Base-by-base conservation (phyloP, 2,113 vertebrate genomes). In the Egretta garzetta region DNA sequence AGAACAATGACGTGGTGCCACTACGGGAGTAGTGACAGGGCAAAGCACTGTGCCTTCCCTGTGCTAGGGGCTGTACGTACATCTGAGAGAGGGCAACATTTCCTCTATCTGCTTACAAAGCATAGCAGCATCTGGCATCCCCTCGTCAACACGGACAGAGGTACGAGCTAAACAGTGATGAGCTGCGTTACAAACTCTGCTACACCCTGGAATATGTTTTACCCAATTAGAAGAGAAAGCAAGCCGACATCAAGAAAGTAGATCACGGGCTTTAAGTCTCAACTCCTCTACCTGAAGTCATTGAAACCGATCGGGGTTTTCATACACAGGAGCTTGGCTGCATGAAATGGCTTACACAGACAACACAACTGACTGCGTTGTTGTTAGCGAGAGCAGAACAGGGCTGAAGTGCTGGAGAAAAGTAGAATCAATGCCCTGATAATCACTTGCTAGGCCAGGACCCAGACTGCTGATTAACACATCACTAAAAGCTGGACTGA, bases 21-120 rank as follows among this genome's bases (percentile, higher is more conserved):
- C 12, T 35, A 27, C 16, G 52, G n/a, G 7, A 49, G 47, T 4
- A 59, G 14, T 8, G 14, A 53, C 43, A 22, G 0, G 0, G 49
- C 13, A 33, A 76, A 72, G 58, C n/a, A 37, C 27, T 24, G 39
- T 3, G 4, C 76, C 37, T 56, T 77, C 9, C 35, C 59, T 39
- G 39, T 14, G 39, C 73, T 56, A 60, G 35, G 26, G 30, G 12
- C 20, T 77, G 35, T 8, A 47, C 14, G 8, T 3, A 2, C 3
- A 47, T 27, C 22, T 47, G 37, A 12, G 5, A 27, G 33, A 39
- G 11, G 17, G 9, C 11, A 74, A 0, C 8, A 75, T 14, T 62
- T 80, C 37, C 49, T 53, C n/a, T 35, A 33, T 8, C 56, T 64
- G 3, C 56, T 50, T 43, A 47, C 14, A 72, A 63, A 88, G 41